phyloP scores from a whole-genome alignment of 1,140 invertebrate genomes.

The Cardiocondyla obscurior region DNA sequence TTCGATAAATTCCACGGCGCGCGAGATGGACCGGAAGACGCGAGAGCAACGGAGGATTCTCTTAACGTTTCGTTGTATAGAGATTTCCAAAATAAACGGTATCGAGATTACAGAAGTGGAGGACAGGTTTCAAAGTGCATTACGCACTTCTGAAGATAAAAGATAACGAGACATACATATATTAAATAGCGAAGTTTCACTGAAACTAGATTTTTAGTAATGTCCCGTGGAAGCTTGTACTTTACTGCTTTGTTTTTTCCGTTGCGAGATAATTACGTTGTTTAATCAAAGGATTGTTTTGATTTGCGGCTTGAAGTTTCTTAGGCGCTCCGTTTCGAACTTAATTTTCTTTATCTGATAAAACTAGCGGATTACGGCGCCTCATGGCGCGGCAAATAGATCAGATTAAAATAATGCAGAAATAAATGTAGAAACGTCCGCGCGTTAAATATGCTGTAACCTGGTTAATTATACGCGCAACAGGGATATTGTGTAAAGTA shows the following conservation, averaged over 20 bases:
- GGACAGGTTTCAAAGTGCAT: neutral
- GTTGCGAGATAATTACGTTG: neutral
- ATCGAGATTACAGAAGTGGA: neutral
- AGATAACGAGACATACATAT: neutral
- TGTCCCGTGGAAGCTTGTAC: neutral
- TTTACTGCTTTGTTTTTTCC: neutral
- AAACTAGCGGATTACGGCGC: neutral
- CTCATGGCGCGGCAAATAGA: neutral
- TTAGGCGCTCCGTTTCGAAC: neutral
- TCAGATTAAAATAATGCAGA: neutral
- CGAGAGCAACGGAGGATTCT: neutral
- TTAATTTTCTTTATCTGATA: neutral
- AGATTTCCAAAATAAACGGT: neutral
- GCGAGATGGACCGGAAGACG: neutral
- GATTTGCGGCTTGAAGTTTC: neutral
- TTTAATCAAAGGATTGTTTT: neutral
- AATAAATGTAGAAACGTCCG: conserved; percentile 11
- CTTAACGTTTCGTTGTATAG: conserved; percentile 17
- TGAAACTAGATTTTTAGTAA: neutral
- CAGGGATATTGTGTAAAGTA: conserved; percentile 35
- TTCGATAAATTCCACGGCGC: neutral
- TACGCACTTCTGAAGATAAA: neutral
- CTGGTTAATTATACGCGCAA: conserved; percentile 40
- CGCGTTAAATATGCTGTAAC: conserved; percentile 7
- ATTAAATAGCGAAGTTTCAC: neutral